phyloP scores from a whole-genome alignment of 2,797 vertebrate genomes.

The Poeciliopsis gracilis region DNA sequence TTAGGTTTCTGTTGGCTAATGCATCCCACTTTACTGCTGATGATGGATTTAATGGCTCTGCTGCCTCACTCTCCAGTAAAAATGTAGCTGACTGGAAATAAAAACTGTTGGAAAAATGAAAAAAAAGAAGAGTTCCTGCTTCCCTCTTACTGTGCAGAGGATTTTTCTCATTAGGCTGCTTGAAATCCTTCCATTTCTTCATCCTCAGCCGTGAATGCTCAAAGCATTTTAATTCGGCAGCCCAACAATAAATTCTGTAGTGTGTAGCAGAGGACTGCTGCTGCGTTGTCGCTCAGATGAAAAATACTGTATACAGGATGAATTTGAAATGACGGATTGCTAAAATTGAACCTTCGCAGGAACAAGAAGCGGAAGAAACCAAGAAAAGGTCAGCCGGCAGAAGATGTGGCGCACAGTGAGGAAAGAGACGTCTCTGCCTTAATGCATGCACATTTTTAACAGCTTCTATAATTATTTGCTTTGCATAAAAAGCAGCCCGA shows the following conservation, averaged over 20 bases:
- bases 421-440: neutral
- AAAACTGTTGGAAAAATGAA: conserved; percentile 34
- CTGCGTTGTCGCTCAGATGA: conserved; percentile 12
- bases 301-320: conserved; percentile 10
- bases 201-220: conserved; percentile 13
- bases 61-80: conserved; percentile 48
- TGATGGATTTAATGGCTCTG: conserved; percentile 49
- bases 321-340: conserved; percentile 6
- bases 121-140: conserved; percentile 30
- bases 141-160: conserved; percentile 16
- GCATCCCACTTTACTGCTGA: conserved; percentile 52
- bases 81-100: conserved; percentile 66
- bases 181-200: conserved; percentile 44
- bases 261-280: conserved; percentile 16
- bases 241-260: conserved; percentile 29
- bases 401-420: neutral
- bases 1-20: conserved; percentile 64
- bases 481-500: neutral
- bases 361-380: neutral
- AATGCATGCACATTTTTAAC: neutral
- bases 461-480: neutral
- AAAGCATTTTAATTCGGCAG: conserved; percentile 35
- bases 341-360: neutral
- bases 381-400: conserved; percentile 9
- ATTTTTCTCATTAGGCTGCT: conserved; percentile 54